Evolutionary conservation across 2,888 invertebrate genomes (phyloP), one percentile per base, ranked within the genome.

Genomic region (Leptothorax acervorum): DNA sequence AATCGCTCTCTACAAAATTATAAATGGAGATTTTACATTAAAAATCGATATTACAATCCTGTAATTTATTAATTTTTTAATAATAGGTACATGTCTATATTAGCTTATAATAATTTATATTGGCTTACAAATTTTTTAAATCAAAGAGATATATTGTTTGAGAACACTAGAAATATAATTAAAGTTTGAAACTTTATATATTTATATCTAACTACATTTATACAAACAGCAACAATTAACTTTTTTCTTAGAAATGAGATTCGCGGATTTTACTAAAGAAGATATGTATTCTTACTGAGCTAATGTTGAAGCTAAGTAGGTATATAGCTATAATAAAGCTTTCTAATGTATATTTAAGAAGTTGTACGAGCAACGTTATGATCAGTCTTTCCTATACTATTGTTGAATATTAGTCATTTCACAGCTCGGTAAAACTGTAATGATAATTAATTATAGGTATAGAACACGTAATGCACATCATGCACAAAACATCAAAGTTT

Each of bases 1-100:
- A 85, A 89, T 86, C 82, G 45, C 18, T 66, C 5, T 63, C 15
- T 45, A 2, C 1, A 70, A 51, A 75, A 63, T 75, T 45, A 28
- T 6, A 66, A 45, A 45, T 6, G 11, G 3, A 45, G 11, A n/a
- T 68, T 66, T 35, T 12, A 12, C 3, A 45, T 35, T n/a, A 23
- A 48, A 62, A 76, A 39, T 8, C 15, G 18, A 51, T 39, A 12
- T 66, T 42, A 42, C 39, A 65, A 8, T 18, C 28, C 11, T 42
- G 4, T 60, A 60, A 8, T 76, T 53, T 78, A 12, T 51, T 45
- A 31, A 31, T 74, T 45, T 60, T 31, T 68, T 68, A n/a, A 6
- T 57, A 57, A 73, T 6, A n/a, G n/a, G n/a, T n/a, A 42, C 9
- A 55, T 11, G 4, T 23, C 4, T 1, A 66, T 23, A 65, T 65